Conservation (phyloP, 2,888 invertebrate species). For the Ormyrus thymus region DNA sequence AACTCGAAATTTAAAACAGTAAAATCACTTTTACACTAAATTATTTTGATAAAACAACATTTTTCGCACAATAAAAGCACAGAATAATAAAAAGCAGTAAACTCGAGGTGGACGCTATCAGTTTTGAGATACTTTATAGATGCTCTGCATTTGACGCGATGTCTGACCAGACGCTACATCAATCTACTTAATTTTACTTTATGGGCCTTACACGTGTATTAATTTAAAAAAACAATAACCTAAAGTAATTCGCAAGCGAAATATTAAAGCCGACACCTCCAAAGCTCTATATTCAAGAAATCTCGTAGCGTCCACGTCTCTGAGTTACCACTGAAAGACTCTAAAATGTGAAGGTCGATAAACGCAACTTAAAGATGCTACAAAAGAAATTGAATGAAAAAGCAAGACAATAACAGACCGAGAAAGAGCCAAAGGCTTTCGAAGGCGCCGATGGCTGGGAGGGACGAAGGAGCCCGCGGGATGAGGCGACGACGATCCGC, state of each 20-base stretch:
- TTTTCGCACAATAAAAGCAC: constrained; percentile 43
- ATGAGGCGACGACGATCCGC: constrained; percentile 46
- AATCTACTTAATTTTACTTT: no score
- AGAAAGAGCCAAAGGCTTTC: background rate
- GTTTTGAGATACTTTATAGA: no score
- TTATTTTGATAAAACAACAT: constrained; percentile 7
- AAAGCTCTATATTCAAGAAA: no score
- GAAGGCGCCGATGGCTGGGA: constrained; percentile 27
- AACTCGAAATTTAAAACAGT: constrained; percentile 2
- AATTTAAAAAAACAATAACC: background rate
- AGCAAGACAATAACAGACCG: no score
- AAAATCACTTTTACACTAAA: background rate
- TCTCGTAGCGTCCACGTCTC: no score
- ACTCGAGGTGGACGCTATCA: background rate
- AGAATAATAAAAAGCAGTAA: constrained; percentile 18
- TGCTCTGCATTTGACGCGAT: no score
- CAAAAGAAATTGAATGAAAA: no score
- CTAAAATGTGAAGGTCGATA: no score
- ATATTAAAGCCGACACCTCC: no score
- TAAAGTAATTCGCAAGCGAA: background rate
- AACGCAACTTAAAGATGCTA: background rate
- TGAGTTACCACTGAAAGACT: no score
- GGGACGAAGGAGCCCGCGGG: constrained; percentile 52
- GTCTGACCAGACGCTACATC: no score
- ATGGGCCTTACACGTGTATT: no score